Percentiles rank a stretch among this genome's conserved stretches.
Evolutionary conservation across 2,113 vertebrate species (phyloP).

Genomic region (Tor tambroides): DNA sequence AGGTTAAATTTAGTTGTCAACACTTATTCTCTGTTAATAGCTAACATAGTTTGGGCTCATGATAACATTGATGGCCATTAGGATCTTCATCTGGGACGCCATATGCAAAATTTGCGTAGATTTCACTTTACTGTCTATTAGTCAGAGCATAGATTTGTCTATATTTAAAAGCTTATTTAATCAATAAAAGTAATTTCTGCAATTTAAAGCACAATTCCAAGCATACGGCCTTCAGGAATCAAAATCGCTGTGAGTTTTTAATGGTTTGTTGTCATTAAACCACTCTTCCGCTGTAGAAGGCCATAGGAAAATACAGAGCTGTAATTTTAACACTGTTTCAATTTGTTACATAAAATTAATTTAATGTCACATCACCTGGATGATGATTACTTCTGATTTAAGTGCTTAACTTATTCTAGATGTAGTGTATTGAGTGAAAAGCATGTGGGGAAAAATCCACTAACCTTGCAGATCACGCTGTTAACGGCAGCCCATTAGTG

Average conservation of each 20-base stretch:
- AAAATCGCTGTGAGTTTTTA: background rate
- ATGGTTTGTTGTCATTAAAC: background rate
- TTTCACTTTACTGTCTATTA: background rate
- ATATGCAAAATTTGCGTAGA: background rate
- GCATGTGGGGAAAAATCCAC: background rate
- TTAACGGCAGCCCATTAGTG: background rate
- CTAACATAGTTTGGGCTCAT: background rate
- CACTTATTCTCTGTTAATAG: background rate
- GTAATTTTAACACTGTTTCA: background rate
- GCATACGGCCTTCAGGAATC: background rate
- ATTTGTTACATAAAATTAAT: background rate
- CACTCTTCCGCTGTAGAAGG: background rate
- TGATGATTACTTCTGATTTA: conserved; percentile 7
- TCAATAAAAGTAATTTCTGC: background rate
- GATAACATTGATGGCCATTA: background rate
- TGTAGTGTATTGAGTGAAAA: background rate
- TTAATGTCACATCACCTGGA: background rate
- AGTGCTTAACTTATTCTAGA: background rate
- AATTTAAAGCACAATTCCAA: background rate
- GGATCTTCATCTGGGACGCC: too few relatives aligned
- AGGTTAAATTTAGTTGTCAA: background rate
- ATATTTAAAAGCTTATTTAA: background rate
- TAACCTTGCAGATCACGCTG: background rate
- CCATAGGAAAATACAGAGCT: background rate
- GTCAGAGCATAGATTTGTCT: background rate